Conservation (phyloP, 2,113 vertebrate species). For the Oostethus manadensis region DNA sequence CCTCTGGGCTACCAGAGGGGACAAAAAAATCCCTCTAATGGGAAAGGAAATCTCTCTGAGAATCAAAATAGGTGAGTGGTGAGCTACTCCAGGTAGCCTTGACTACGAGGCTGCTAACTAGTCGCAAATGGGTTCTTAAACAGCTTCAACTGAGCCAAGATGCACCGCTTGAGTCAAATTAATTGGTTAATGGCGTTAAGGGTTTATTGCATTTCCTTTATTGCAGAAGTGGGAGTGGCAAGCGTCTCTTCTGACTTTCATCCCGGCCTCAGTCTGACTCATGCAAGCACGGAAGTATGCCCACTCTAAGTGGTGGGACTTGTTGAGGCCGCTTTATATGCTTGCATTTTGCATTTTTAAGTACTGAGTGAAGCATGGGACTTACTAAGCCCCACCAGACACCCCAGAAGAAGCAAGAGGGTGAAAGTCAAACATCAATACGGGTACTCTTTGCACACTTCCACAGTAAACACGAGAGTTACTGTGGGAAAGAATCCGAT, state of each 20-base stretch:
- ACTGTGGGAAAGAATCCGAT: not conserved
- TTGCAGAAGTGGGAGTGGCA: slow-evolving; percentile 28
- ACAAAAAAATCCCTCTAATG: slow-evolving; percentile 49
- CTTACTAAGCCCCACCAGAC: slow-evolving; percentile 10
- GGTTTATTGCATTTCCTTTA: slow-evolving; percentile 23
- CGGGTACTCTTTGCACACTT: slow-evolving; percentile 17
- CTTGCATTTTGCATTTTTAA: slow-evolving; percentile 33
- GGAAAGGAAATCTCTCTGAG: slow-evolving; percentile 20
- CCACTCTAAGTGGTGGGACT: slow-evolving; percentile 35
- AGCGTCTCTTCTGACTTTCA: slow-evolving; percentile 19
- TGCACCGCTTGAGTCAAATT: slow-evolving; percentile 12
- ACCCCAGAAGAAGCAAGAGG: slow-evolving; percentile 23
- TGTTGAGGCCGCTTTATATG: slow-evolving; percentile 35
- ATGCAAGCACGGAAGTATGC: slow-evolving; percentile 10
- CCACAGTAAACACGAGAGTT: slow-evolving; percentile 1
- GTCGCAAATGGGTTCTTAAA: slow-evolving; percentile 14
- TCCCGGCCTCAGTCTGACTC: slow-evolving; percentile 34
- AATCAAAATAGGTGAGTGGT: slow-evolving; percentile 34
- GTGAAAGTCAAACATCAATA: slow-evolving; percentile 31
- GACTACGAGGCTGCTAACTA: not conserved
- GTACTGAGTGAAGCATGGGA: slow-evolving; percentile 9
- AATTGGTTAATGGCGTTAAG: slow-evolving; percentile 27
- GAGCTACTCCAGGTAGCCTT: slow-evolving; percentile 42
- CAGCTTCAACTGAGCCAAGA: slow-evolving; percentile 16
- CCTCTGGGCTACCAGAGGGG: slow-evolving; percentile 40